Evolutionary conservation across 2,113 vertebrate genomes (phyloP).

Genomic region (Semnornis frantzii): DNA sequence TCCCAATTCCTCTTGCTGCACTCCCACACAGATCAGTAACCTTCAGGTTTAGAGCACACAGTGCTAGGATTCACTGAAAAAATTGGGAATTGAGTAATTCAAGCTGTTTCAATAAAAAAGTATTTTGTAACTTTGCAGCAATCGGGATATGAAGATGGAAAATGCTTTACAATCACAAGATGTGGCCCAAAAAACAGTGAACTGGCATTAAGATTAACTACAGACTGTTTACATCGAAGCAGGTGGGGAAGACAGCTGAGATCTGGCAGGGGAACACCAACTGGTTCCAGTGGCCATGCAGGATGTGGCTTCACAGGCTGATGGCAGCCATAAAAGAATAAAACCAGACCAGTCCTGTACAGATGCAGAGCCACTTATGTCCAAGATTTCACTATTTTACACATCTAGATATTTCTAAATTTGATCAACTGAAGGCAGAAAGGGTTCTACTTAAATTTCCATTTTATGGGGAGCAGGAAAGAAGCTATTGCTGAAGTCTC

Average conservation of each 20-base stretch:
- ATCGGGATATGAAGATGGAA: neutral
- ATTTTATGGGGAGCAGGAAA: neutral
- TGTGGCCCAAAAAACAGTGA: neutral
- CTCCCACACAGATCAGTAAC: neutral
- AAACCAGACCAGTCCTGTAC: neutral
- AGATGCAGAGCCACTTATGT: fast-evolving
- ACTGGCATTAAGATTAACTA: neutral
- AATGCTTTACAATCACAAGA: neutral
- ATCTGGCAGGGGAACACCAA: neutral
- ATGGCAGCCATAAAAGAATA: neutral
- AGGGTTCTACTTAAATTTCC: neutral
- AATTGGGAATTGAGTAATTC: neutral
- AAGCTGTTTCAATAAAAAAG: neutral
- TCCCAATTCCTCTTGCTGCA: neutral
- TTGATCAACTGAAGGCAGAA: neutral
- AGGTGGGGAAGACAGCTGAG: neutral
- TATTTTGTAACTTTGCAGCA: neutral
- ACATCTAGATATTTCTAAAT: neutral
- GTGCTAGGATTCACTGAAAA: neutral
- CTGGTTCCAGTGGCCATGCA: neutral
- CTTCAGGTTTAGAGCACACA: neutral
- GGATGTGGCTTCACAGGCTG: neutral
- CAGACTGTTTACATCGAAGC: neutral
- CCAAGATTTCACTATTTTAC: neutral
- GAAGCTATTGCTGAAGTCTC: neutral